These are phyloP conservation scores for Lasaia peninsularis DNA, from an alignment of 1,140 invertebrate species.

Conservation along the genomic window DNA sequence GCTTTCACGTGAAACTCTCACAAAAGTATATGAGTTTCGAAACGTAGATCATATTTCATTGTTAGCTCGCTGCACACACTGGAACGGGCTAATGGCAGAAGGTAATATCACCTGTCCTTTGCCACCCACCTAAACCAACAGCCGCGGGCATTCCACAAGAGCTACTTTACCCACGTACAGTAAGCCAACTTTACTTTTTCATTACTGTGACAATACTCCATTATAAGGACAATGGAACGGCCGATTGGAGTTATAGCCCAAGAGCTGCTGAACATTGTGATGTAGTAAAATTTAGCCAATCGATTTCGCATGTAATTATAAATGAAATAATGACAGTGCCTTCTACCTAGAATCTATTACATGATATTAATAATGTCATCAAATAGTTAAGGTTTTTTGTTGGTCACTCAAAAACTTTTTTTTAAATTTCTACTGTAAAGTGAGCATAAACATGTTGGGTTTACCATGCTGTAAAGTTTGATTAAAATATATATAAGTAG, in stretches of 20 bases:
- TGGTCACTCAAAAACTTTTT: too few relatives aligned
- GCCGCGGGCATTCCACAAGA: conserved; percentile 1
- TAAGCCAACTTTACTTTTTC: conserved; percentile 12
- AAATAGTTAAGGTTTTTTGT: too few relatives aligned
- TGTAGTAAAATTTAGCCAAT: neutral
- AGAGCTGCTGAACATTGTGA: neutral
- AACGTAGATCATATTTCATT: conserved; percentile 6
- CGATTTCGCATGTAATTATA: neutral
- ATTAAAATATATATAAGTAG: too few relatives aligned
- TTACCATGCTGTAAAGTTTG: too few relatives aligned
- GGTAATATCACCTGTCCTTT: neutral
- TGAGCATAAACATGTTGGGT: too few relatives aligned
- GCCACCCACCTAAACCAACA: conserved; percentile 9
- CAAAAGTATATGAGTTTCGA: neutral
- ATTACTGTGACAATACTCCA: conserved; percentile 43
- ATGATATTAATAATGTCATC: too few relatives aligned
- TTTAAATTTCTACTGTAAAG: too few relatives aligned
- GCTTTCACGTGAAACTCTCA: neutral
- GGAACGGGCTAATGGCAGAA: neutral
- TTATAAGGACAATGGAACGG: conserved; percentile 44
- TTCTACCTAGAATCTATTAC: too few relatives aligned
- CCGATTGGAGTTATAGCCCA: neutral
- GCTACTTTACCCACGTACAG: conserved; percentile 3
- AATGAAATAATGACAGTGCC: too few relatives aligned
- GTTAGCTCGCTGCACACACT: neutral